These are phyloP conservation scores for Brenthis ino DNA, from an alignment of 2,888 invertebrate species.

Conservation along the genomic window DNA sequence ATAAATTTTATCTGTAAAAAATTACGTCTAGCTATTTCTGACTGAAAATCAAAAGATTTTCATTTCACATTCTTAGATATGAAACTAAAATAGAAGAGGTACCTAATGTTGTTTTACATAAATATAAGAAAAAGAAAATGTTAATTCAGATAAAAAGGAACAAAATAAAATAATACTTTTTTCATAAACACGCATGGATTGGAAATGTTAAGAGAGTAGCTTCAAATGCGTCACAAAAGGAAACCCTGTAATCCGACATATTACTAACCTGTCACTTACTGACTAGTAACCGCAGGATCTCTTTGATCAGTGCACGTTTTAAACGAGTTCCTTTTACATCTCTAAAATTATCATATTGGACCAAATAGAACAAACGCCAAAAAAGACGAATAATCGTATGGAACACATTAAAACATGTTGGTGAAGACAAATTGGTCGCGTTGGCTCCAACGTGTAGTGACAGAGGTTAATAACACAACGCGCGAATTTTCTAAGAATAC, in stretches of 20 bases:
- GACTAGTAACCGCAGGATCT: constrained; percentile 52
- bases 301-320: constrained; percentile 71
- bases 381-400: constrained; percentile 10
- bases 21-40: too few relatives aligned
- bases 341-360: constrained; percentile 61
- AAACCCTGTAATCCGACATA: constrained; percentile 63
- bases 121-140: too few relatives aligned
- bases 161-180: not conserved
- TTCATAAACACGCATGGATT: not conserved
- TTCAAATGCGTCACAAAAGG: constrained; percentile 28
- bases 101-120: too few relatives aligned
- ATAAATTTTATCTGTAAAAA: too few relatives aligned
- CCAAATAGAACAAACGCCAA: constrained; percentile 2
- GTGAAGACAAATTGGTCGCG: not conserved
- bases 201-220: not conserved
- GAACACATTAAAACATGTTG: constrained; percentile 11
- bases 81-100: too few relatives aligned
- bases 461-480: constrained; percentile 66
- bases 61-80: too few relatives aligned
- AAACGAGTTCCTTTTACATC: constrained; percentile 67
- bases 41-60: too few relatives aligned
- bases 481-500: constrained; percentile 59
- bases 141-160: not conserved
- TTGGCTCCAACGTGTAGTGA: constrained; percentile 1
- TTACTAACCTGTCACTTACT: constrained; percentile 69